Evolutionary conservation across 2,113 vertebrate species (phyloP).

Genomic region (Origma solitaria): DNA sequence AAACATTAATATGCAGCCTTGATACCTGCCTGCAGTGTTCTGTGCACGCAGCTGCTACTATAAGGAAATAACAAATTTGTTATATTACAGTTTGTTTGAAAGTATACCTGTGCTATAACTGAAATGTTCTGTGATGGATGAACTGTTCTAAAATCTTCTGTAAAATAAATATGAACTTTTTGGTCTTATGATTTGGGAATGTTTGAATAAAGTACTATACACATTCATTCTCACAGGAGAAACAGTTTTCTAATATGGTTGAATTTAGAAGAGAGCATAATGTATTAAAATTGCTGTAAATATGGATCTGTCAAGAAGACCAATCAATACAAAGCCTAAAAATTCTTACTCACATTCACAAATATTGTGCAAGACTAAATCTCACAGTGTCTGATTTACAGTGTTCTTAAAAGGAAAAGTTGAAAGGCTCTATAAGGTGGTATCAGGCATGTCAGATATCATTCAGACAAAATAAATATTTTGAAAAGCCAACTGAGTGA

Average conservation of each 20-base stretch:
- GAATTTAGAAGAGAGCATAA: conserved; percentile 2
- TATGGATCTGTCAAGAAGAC: conserved; percentile 9
- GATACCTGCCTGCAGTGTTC: background rate
- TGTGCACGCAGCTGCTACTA: background rate
- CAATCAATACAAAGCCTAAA: background rate
- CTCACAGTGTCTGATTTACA: background rate
- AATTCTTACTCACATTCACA: conserved; percentile 19
- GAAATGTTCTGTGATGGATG: background rate
- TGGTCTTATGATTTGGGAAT: background rate
- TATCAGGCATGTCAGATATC: background rate
- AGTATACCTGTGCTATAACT: background rate
- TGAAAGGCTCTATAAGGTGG: background rate
- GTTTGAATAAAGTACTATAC: background rate
- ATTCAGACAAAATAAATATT: background rate
- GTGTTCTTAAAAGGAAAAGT: background rate
- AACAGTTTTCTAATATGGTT: background rate
- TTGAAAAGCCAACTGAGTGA: background rate
- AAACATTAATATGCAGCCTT: background rate
- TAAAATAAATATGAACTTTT: background rate
- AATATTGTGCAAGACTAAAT: conserved; percentile 8
- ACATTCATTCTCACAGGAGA: background rate
- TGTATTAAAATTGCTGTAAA: background rate
- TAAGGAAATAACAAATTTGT: background rate
- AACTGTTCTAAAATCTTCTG: background rate
- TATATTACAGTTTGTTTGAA: background rate